phyloP scores from a whole-genome alignment of 2,888 invertebrate genomes.

The Cantharis rufa region DNA sequence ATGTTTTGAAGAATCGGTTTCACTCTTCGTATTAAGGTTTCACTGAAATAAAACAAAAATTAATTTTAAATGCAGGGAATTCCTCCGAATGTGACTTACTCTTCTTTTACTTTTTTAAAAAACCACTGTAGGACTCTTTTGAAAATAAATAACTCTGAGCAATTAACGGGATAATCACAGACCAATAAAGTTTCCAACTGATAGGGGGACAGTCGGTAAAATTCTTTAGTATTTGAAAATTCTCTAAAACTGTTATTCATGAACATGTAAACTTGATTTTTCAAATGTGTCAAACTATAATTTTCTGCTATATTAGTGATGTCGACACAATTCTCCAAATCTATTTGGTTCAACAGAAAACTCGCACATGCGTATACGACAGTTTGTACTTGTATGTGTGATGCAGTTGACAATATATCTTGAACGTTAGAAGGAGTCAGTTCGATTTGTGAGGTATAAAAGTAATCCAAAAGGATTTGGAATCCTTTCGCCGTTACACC shows the following conservation, averaged over 20 bases:
- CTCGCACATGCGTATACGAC: slow-evolving; percentile 70
- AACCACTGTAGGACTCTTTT: slow-evolving; percentile 66
- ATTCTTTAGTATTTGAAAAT: slow-evolving; percentile 64
- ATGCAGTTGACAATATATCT: slow-evolving; percentile 72
- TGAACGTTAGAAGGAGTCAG: slow-evolving; percentile 68
- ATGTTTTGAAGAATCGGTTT: slow-evolving; percentile 53
- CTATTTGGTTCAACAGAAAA: slow-evolving; percentile 68
- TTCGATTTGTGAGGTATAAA: slow-evolving; percentile 68
- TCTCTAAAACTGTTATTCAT: slow-evolving; percentile 67
- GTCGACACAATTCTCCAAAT: slow-evolving; percentile 73
- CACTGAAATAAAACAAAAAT: slow-evolving; percentile 43
- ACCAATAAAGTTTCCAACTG: slow-evolving; percentile 66
- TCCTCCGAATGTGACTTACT: slow-evolving; percentile 41
- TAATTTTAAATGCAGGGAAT: background rate
- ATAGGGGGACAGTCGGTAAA: slow-evolving; percentile 62
- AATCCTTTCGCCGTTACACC: slow-evolving; percentile 71
- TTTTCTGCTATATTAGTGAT: slow-evolving; percentile 71
- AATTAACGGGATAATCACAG: slow-evolving; percentile 71
- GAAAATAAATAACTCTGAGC: slow-evolving; percentile 65
- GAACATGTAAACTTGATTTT: slow-evolving; percentile 65
- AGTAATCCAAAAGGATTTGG: slow-evolving; percentile 67
- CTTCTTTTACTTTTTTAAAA: slow-evolving; percentile 52
- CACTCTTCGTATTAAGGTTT: background rate
- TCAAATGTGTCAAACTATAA: slow-evolving; percentile 64
- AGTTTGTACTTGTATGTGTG: slow-evolving; percentile 66